A percentile compares a stretch with the other conserved stretches of the same genome.
phyloP scores from a whole-genome alignment of 2,113 vertebrate species.

The Tragulus kanchil region DNA sequence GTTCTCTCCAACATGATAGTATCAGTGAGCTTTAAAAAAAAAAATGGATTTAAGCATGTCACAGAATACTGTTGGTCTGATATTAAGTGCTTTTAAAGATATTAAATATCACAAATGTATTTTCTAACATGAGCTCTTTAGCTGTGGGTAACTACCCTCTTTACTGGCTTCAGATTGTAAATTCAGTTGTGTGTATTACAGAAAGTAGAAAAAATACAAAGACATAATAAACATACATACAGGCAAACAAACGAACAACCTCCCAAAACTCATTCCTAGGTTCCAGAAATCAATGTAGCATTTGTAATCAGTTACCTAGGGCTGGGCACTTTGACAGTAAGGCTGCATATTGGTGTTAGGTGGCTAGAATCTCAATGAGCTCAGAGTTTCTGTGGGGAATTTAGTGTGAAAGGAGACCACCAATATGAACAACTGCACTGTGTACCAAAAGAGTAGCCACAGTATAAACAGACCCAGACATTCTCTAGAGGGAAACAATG shows the following conservation, averaged over 20 bases:
- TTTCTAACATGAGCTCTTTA: not conserved
- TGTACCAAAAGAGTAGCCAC: not conserved
- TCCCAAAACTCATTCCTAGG: not conserved
- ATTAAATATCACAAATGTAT: constrained; percentile 6
- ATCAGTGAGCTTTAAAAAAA: not conserved
- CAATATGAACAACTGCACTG: not conserved
- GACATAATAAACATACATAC: not conserved
- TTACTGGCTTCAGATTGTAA: not conserved
- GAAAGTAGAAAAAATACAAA: not conserved
- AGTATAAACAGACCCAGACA: not conserved
- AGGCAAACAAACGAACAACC: not conserved
- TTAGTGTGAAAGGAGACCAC: not conserved
- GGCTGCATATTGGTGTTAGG: not conserved
- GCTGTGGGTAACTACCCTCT: not conserved
- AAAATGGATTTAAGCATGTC: not conserved
- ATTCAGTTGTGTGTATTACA: not conserved
- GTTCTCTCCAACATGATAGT: not conserved
- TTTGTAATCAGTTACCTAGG: not conserved
- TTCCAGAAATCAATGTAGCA: not conserved
- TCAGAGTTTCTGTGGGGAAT: not conserved
- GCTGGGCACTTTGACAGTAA: not conserved
- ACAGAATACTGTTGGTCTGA: not conserved
- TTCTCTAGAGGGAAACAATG: not conserved
- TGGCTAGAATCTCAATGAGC: not conserved
- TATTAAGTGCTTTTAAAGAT: constrained; percentile 6